Evolutionary conservation across 2,888 invertebrate species (phyloP).

Genomic region (Drosophila fungiperda): DNA sequence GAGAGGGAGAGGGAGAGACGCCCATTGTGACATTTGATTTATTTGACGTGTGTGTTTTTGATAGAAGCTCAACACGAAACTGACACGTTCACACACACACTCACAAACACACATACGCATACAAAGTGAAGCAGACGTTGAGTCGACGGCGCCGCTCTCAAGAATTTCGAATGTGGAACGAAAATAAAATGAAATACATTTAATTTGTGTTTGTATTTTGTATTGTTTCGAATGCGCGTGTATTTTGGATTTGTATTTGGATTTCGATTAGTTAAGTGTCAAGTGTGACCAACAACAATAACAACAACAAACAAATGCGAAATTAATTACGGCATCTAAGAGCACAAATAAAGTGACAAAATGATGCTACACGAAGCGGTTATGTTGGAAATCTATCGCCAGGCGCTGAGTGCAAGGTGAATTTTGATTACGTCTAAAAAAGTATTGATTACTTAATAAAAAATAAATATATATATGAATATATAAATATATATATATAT

Average conservation of each 20-base stretch:
- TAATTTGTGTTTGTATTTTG: conserved; percentile 47
- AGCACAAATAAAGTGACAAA: conserved; percentile 53
- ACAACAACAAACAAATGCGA: conserved; percentile 20
- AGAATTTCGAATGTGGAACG: conserved; percentile 60
- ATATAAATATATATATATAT: background rate
- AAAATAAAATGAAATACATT: conserved; percentile 65
- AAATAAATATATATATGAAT: background rate
- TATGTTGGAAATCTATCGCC: conserved; percentile 86
- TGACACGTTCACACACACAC: conserved; percentile 65
- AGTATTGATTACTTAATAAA: background rate
- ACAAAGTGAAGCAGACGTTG: conserved; percentile 33
- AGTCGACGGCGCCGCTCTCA: conserved; percentile 54
- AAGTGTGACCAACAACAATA: conserved; percentile 38
- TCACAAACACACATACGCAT: background rate
- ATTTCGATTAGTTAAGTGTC: conserved; percentile 51
- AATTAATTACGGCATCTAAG: conserved; percentile 34
- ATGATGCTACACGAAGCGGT: conserved; percentile 86
- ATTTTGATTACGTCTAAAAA: conserved; percentile 39
- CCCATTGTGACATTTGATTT: conserved; percentile 83
- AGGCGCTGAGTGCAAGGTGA: conserved; percentile 85
- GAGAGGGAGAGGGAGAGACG: conserved; percentile 8
- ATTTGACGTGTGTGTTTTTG: conserved; percentile 84
- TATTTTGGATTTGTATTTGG: conserved; percentile 11
- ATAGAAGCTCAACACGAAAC: conserved; percentile 82
- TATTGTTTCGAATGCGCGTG: conserved; percentile 25